A percentile compares a stretch with the other conserved stretches of the same genome.
Conservation (phyloP, 1,140 invertebrate species). For the Cylas formicarius region DNA sequence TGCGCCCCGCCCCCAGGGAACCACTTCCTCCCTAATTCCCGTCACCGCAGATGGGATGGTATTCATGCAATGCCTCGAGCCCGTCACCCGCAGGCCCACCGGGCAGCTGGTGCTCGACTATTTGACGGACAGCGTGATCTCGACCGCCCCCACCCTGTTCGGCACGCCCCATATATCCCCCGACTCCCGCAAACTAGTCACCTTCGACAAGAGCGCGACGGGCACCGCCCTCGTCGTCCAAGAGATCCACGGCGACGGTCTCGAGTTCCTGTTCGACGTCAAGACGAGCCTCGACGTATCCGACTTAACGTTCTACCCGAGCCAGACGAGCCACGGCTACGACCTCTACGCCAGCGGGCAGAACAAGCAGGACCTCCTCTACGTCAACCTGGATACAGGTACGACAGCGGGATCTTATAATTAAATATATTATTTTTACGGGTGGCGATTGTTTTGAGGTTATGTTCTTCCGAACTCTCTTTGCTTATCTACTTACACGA, state of each 20-base stretch:
- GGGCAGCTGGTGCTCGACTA: conserved; percentile 71
- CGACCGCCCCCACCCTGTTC: conserved; percentile 54
- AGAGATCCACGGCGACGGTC: conserved; percentile 58
- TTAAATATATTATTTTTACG: too few species aligned
- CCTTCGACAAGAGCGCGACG: conserved; percentile 52
- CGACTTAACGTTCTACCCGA: conserved; percentile 71
- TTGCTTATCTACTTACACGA: too few species aligned
- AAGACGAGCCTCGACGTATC: conserved; percentile 71
- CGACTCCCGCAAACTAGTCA: conserved; percentile 64
- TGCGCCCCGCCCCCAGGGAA: conserved; percentile 21
- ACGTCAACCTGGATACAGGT: conserved; percentile 67
- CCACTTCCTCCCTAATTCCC: conserved; percentile 9
- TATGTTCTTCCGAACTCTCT: too few species aligned
- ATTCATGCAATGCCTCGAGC: conserved; percentile 64
- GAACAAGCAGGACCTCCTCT: conserved; percentile 69
- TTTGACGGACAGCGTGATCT: conserved; percentile 65
- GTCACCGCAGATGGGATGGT: conserved; percentile 61
- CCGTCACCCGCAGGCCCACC: conserved; percentile 53
- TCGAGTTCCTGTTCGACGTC: conserved; percentile 69
- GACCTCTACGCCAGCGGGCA: conserved; percentile 67
- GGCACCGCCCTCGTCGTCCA: conserved; percentile 67
- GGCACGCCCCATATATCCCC: conserved; percentile 66
- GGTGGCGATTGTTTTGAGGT: too few species aligned
- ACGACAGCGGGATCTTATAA: too few species aligned
- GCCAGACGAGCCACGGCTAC: conserved; percentile 66